These are phyloP conservation scores for Diadumene lineata DNA, from an alignment of 92 coral and sea anemone species.

Conservation along the genomic window DNA sequence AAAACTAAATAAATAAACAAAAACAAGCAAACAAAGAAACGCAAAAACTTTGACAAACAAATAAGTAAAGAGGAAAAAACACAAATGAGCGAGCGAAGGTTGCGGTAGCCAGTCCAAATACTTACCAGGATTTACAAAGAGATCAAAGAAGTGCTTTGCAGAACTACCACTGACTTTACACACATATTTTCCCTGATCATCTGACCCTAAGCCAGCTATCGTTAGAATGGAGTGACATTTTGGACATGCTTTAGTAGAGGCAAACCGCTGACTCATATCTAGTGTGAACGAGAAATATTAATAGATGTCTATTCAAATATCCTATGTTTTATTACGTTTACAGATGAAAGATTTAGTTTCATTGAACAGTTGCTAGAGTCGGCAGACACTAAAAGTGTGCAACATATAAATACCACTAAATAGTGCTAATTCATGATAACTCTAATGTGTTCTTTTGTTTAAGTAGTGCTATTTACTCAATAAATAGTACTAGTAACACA, in stretches of 20 bases:
- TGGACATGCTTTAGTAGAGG: conserved; percentile 19
- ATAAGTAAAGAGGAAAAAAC: neutral
- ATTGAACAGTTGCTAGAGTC: too few species aligned
- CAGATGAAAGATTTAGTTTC: too few species aligned
- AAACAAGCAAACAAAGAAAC: neutral
- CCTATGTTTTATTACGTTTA: too few species aligned
- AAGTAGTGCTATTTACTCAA: too few species aligned
- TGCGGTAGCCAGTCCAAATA: neutral
- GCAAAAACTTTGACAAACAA: neutral
- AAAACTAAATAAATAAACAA: neutral
- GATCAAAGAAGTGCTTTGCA: conserved; percentile 26
- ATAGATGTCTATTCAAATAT: neutral
- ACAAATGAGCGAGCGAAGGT: neutral
- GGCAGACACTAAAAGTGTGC: too few species aligned
- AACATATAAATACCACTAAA: too few species aligned
- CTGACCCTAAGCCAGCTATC: conserved; percentile 4
- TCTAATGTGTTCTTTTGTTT: too few species aligned
- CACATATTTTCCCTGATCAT: conserved; percentile 23
- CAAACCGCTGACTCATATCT: conserved; percentile 13
- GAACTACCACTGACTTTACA: conserved; percentile 1
- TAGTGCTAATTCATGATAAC: too few species aligned
- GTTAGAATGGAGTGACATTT: conserved; percentile 24
- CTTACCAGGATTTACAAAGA: neutral
- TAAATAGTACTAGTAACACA: too few species aligned
- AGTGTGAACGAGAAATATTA: neutral